Evolutionary conservation across 2,113 vertebrate genomes (phyloP).

Genomic region (Microcebus ravelobensis): DNA sequence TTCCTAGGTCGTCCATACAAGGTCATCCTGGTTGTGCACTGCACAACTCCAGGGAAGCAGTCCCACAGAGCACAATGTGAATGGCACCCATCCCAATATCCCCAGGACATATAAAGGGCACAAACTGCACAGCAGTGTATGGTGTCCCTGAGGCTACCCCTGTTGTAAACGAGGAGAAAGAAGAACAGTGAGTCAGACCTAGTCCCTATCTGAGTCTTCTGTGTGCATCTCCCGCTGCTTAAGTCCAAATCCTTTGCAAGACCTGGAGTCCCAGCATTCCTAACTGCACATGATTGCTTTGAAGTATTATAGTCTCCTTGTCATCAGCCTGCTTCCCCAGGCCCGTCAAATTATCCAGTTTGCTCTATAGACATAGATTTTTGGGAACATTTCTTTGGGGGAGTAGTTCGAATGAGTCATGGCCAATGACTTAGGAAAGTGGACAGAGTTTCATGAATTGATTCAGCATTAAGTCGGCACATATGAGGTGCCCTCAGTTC

Average conservation of each 20-base stretch:
- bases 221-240: not conserved
- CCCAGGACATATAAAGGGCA: not conserved
- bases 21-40: not conserved
- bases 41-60: not conserved
- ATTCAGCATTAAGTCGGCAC: not conserved
- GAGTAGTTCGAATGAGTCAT: not conserved
- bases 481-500: not conserved
- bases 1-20: not conserved
- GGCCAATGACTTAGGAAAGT: not conserved
- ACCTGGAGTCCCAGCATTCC: not conserved
- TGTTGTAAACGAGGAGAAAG: not conserved
- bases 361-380: not conserved
- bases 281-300: not conserved
- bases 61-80: not conserved
- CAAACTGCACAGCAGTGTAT: not conserved
- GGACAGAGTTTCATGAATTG: not conserved
- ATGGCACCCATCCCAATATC: not conserved
- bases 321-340: not conserved
- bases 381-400: not conserved
- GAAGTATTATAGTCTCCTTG: not conserved
- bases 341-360: not conserved
- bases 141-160: not conserved
- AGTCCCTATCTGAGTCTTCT: not conserved
- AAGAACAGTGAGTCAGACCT: not conserved
- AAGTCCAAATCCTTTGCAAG: not conserved